Evolutionary conservation across 2,797 vertebrate genomes (phyloP).

Genomic region (Myiothlypis chrysogaster): DNA sequence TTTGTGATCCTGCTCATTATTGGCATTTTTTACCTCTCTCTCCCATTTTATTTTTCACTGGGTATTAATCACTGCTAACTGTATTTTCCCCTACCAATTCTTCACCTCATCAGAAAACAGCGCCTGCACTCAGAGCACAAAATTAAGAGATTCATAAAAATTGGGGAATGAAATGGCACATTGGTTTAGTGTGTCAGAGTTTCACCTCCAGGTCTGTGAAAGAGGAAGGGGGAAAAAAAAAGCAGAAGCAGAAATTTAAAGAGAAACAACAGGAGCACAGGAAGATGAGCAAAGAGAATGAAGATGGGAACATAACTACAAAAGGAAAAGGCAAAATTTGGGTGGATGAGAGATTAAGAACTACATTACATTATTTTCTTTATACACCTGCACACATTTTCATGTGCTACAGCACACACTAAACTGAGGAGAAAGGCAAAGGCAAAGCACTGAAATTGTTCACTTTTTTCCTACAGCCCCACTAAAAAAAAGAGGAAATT

Average conservation of each 20-base stretch:
- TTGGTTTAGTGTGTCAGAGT: neutral
- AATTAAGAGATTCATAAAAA: slow-evolving; percentile 55
- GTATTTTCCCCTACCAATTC: slow-evolving; percentile 8
- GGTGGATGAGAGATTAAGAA: neutral
- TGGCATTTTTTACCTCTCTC: neutral
- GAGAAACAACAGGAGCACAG: neutral
- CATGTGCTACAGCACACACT: neutral
- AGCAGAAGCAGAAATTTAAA: neutral
- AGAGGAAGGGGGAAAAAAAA: neutral
- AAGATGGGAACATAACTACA: neutral
- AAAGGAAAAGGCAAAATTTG: neutral
- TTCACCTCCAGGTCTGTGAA: slow-evolving; percentile 13
- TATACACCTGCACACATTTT: neutral
- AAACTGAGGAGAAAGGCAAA: neutral
- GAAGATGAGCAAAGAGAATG: neutral
- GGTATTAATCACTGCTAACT: slow-evolving; percentile 63
- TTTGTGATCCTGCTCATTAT: slow-evolving; percentile 35
- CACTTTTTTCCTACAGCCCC: neutral
- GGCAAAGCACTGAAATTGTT: neutral
- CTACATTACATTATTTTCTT: neutral
- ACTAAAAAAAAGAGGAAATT: slow-evolving; percentile 14
- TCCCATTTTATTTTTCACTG: slow-evolving; percentile 46
- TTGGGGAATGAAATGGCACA: slow-evolving; percentile 29
- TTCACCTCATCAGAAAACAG: slow-evolving; percentile 49
- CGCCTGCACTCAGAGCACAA: slow-evolving; percentile 28